Conservation (phyloP, 2,888 invertebrate species). For the Conistra vaccinii region DNA sequence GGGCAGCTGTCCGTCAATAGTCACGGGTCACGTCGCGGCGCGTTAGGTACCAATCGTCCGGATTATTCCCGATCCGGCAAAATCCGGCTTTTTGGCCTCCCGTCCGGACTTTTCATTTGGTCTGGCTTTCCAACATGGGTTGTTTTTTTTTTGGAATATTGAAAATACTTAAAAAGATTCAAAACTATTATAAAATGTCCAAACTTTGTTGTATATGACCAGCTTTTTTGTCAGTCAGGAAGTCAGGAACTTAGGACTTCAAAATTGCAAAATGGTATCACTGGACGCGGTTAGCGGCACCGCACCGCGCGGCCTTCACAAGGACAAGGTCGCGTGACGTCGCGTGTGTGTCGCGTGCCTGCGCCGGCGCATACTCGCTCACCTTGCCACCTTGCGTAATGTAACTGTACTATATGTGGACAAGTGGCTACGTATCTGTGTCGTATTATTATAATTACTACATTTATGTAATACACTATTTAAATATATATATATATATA, state of each 20-base stretch:
- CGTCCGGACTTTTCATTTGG: neutral
- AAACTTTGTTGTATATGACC: neutral
- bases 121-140: neutral
- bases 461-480: slow-evolving; percentile 27
- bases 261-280: neutral
- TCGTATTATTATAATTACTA: slow-evolving; percentile 14
- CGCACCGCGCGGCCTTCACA: slow-evolving; percentile 32
- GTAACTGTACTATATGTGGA: slow-evolving; percentile 30
- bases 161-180: neutral
- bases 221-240: neutral
- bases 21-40: neutral
- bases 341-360: slow-evolving; percentile 5
- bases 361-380: slow-evolving; percentile 28
- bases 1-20: neutral
- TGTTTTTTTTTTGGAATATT: neutral
- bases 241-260: neutral
- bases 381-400: slow-evolving; percentile 34
- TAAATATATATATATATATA: no score
- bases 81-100: neutral
- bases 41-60: neutral
- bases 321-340: slow-evolving; percentile 54
- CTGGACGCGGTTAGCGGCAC: neutral
- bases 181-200: neutral
- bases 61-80: no score
- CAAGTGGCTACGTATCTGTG: slow-evolving; percentile 8